Conservation (phyloP, 2,888 invertebrate species). For the Epinotia bilunana region DNA sequence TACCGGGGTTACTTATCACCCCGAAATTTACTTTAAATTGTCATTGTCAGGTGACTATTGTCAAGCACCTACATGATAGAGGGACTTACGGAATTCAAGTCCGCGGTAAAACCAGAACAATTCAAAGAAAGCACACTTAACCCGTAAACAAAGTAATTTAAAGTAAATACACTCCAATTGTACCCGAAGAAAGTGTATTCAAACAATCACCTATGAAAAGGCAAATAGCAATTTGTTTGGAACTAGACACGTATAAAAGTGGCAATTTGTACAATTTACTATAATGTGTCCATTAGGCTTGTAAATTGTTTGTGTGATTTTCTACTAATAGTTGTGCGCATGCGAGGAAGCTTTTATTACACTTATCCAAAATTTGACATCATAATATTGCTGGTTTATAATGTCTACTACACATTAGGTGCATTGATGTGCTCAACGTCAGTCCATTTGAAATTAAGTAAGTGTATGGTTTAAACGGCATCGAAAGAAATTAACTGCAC, state of each 20-base stretch:
- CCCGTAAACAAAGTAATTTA: background rate
- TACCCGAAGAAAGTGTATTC: conserved; percentile 8
- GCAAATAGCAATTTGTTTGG: conserved; percentile 36
- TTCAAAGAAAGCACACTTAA: background rate
- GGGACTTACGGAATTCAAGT: no score
- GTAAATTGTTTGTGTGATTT: conserved; percentile 24
- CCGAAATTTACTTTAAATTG: background rate
- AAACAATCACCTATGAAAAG: conserved; percentile 10
- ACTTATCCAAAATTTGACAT: background rate
- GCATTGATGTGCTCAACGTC: background rate
- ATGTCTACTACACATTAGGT: background rate
- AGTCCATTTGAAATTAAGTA: background rate
- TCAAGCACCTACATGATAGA: no score
- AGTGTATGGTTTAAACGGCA: background rate
- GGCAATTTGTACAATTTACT: conserved; percentile 38
- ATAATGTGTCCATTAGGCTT: conserved; percentile 34
- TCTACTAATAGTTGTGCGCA: conserved; percentile 32
- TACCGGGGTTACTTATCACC: background rate
- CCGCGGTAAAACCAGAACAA: no score
- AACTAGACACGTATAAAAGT: conserved; percentile 34
- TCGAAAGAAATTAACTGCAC: background rate
- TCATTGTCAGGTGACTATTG: background rate
- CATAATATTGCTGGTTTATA: background rate
- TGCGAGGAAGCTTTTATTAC: conserved; percentile 34
- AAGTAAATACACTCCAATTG: background rate